Evolutionary conservation across 2,888 invertebrate genomes (phyloP).

Genomic region (Lithophane semibrunnea): DNA sequence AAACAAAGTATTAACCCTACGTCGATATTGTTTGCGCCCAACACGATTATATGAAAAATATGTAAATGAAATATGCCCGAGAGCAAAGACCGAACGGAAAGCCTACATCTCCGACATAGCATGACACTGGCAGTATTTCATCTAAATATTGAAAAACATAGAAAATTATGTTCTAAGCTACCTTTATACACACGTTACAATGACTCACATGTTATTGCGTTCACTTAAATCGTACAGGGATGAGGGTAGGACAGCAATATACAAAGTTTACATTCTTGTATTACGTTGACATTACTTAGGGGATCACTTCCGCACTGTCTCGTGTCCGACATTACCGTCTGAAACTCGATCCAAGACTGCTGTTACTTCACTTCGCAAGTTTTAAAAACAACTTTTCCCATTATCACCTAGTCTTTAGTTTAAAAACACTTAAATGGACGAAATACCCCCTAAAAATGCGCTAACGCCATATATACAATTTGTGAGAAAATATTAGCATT

Average conservation of each 20-base stretch:
- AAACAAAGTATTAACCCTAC: slow-evolving; percentile 77
- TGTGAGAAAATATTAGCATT: slow-evolving; percentile 32
- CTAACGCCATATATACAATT: slow-evolving; percentile 59
- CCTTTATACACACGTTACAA: slow-evolving; percentile 84
- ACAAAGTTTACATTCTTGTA: slow-evolving; percentile 67
- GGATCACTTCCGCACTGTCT: slow-evolving; percentile 53
- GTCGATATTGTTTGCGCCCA: slow-evolving; percentile 59
- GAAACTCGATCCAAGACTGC: slow-evolving; percentile 28
- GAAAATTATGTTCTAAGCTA: slow-evolving; percentile 87
- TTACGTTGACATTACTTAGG: slow-evolving; percentile 63
- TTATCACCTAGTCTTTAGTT: slow-evolving; percentile 56
- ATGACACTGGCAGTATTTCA: slow-evolving; percentile 86
- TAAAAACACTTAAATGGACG: slow-evolving; percentile 62
- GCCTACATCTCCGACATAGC: slow-evolving; percentile 56
- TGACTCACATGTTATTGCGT: slow-evolving; percentile 89
- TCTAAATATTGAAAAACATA: slow-evolving; percentile 89
- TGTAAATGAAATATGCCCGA: slow-evolving; percentile 61
- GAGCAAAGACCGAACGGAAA: slow-evolving; percentile 58
- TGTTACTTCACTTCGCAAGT: slow-evolving; percentile 50
- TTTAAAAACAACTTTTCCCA: slow-evolving; percentile 26
- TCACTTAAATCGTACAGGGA: slow-evolving; percentile 82
- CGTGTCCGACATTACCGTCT: not conserved
- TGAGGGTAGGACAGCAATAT: slow-evolving; percentile 73
- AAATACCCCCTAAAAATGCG: slow-evolving; percentile 61
- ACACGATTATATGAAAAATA: slow-evolving; percentile 60